Conservation (phyloP, 2,888 invertebrate species). For the Xestoiulus laeticollis region DNA sequence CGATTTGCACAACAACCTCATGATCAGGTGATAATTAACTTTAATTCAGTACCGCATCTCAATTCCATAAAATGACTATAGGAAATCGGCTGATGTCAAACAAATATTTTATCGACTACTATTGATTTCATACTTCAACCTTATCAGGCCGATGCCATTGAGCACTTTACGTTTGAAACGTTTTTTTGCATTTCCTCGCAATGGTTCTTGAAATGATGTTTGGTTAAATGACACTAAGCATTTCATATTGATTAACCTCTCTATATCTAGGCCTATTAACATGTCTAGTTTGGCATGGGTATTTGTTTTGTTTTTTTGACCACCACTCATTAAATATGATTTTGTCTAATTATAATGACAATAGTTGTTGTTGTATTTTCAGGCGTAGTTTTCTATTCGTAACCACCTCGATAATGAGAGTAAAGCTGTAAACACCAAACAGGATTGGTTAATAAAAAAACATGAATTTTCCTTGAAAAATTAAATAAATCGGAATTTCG, state of each 20-base stretch:
- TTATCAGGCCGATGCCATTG: background rate
- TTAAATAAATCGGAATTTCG: background rate
- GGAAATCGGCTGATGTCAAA: too few species aligned
- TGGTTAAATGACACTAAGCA: background rate
- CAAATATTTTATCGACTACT: background rate
- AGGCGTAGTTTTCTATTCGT: background rate
- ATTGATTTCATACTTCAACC: background rate
- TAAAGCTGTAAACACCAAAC: background rate
- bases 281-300: background rate
- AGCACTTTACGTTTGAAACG: background rate
- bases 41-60: too few species aligned
- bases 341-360: background rate
- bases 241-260: background rate
- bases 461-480: background rate
- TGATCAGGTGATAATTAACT: too few species aligned
- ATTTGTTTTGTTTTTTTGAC: background rate
- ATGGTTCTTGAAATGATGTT: background rate
- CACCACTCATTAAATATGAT: background rate
- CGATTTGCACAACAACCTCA: too few species aligned
- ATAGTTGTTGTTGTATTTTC: background rate
- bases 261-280: background rate
- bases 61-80: too few species aligned
- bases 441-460: background rate
- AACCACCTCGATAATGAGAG: background rate
- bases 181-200: background rate